Evolutionary conservation across 2,113 vertebrate genomes (phyloP).

Genomic region (Seriola quinqueradiata): DNA sequence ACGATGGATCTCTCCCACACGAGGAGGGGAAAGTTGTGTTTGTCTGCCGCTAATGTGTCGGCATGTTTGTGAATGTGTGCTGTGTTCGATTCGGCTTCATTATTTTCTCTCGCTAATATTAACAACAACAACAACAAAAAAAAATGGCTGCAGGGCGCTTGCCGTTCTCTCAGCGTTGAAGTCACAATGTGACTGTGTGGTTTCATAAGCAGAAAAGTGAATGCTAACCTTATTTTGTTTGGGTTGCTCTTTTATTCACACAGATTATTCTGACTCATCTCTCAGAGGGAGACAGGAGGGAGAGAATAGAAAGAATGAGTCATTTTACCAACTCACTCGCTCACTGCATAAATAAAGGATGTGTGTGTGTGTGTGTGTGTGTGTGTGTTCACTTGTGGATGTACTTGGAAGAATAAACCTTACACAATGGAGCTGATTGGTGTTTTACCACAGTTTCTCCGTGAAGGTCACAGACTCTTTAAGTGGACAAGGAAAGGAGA

Average conservation of each 20-base stretch:
- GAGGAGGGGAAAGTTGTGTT: conserved; percentile 34
- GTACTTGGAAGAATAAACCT: conserved; percentile 9
- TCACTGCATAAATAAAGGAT: conserved; percentile 39
- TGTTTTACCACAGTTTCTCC: conserved; percentile 26
- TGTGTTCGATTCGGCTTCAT: conserved; percentile 4
- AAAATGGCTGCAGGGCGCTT: conserved; percentile 15
- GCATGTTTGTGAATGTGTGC: conserved; percentile 29
- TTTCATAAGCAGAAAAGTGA: conserved; percentile 5
- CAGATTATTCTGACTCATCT: conserved; percentile 73
- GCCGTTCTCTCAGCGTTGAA: neutral
- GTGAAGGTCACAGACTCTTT: conserved; percentile 22
- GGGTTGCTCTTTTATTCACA: conserved; percentile 40
- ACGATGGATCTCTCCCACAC: conserved; percentile 52
- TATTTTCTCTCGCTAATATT: neutral
- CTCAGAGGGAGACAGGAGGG: conserved; percentile 62
- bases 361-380: conserved; percentile 24
- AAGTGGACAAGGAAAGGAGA: neutral
- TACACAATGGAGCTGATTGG: conserved; percentile 5
- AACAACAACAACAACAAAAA: neutral
- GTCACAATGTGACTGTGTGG: neutral
- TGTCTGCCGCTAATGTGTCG: neutral
- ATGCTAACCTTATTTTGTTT: neutral
- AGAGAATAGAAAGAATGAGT: conserved; percentile 73
- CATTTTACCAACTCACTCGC: conserved; percentile 56
- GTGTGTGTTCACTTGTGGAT: conserved; percentile 27